Conservation (phyloP, 2,113 vertebrate genomes). For the Macquaria ambigua region DNA sequence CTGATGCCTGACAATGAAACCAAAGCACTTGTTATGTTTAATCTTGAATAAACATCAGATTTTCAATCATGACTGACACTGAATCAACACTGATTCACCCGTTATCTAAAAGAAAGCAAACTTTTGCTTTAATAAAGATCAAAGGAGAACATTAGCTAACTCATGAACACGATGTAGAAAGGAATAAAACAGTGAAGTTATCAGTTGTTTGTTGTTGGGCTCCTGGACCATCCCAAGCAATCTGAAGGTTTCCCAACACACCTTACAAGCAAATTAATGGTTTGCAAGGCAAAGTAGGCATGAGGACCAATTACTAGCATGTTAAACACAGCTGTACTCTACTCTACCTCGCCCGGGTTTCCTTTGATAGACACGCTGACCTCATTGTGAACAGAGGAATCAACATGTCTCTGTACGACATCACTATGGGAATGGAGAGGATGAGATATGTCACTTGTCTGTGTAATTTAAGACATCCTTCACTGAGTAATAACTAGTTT, state of each 20-base stretch:
- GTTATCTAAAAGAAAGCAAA: too few species aligned
- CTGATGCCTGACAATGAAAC: too few species aligned
- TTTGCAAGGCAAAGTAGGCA: slow-evolving; percentile 57
- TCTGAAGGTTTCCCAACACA: slow-evolving; percentile 33
- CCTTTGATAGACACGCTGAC: too few species aligned
- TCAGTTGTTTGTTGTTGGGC: slow-evolving; percentile 9
- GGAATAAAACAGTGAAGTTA: slow-evolving; percentile 14
- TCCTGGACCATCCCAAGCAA: not conserved
- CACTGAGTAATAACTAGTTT: not conserved
- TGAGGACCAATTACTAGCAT: not conserved
- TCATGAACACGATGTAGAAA: not conserved
- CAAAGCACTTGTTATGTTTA: too few species aligned
- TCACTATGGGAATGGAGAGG: not conserved
- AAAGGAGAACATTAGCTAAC: too few species aligned
- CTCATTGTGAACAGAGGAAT: not conserved
- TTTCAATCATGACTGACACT: too few species aligned
- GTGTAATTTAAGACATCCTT: too few species aligned
- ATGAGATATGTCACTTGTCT: not conserved
- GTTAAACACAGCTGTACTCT: slow-evolving; percentile 4
- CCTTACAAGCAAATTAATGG: slow-evolving; percentile 34
- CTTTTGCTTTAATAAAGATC: too few species aligned
- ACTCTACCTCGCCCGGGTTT: not conserved
- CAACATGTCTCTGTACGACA: not conserved
- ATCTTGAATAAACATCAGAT: too few species aligned
- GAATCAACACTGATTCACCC: too few species aligned